phyloP scores from a whole-genome alignment of 1,140 invertebrate genomes.

The Bursaphelenchus mucronatus region DNA sequence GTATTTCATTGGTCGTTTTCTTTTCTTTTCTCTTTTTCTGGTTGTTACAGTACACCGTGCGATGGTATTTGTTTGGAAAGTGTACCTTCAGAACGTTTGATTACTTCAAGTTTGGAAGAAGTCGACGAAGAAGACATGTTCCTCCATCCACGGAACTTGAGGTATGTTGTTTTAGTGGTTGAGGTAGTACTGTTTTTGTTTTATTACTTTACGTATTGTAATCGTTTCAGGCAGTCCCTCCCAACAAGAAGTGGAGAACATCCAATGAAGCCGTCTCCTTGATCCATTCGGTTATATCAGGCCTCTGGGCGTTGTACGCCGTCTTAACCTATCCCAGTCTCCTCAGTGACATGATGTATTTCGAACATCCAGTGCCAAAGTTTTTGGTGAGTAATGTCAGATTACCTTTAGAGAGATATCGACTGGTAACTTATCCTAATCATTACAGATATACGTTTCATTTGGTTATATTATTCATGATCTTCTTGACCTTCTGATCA shows the following conservation, averaged over 20 bases:
- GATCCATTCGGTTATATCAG: slow-evolving; percentile 57
- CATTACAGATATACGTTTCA: slow-evolving; percentile 51
- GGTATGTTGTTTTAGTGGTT: background rate
- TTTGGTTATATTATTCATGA: slow-evolving; percentile 56
- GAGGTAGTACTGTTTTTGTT: background rate
- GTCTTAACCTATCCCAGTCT: slow-evolving; percentile 35
- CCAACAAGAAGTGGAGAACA: slow-evolving; percentile 60
- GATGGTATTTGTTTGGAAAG: slow-evolving; percentile 48
- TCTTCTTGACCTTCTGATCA: slow-evolving; percentile 51
- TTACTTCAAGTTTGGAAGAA: slow-evolving; percentile 42
- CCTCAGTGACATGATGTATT: slow-evolving; percentile 39
- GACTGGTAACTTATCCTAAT: background rate
- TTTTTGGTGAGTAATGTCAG: slow-evolving; percentile 20
- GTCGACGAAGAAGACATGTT: slow-evolving; percentile 17
- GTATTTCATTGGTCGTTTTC: slow-evolving; percentile 19
- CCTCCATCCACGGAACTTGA: slow-evolving; percentile 22
- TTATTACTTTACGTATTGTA: background rate
- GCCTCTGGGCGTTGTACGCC: slow-evolving; percentile 46
- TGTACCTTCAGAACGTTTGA: slow-evolving; percentile 42
- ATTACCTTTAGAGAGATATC: slow-evolving; percentile 4
- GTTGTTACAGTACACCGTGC: slow-evolving; percentile 32
- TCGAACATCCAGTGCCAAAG: slow-evolving; percentile 32
- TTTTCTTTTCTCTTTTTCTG: slow-evolving; percentile 36
- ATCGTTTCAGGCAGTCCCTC: slow-evolving; percentile 49
- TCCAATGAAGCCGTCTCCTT: slow-evolving; percentile 58